Percentiles rank a stretch among this genome's conserved stretches.
Evolutionary conservation across 2,113 vertebrate genomes (phyloP).

Genomic region (Tychaedon coryphoeus): DNA sequence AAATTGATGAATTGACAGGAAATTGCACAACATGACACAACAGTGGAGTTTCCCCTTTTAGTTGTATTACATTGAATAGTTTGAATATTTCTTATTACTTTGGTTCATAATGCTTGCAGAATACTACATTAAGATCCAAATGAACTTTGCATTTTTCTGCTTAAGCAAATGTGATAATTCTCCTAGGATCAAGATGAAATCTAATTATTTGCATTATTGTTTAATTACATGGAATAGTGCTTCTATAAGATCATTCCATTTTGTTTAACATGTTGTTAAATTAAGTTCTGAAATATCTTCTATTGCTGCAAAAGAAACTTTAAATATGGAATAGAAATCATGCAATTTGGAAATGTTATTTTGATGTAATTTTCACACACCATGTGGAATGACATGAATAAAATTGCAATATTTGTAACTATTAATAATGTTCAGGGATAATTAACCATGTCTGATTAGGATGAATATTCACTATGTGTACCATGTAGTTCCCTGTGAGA

Average conservation of each 20-base stretch:
- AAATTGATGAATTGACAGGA: neutral
- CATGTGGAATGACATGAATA: neutral
- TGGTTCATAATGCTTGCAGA: neutral
- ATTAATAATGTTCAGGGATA: neutral
- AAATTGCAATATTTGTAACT: neutral
- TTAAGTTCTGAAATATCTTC: neutral
- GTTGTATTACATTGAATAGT: neutral
- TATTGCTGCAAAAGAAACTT: neutral
- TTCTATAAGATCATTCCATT: neutral
- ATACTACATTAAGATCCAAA: neutral
- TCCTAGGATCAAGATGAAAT: neutral
- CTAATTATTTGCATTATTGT: neutral
- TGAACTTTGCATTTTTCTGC: neutral
- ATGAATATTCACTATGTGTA: neutral
- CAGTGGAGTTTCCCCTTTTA: neutral
- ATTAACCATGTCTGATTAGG: neutral
- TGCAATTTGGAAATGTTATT: neutral
- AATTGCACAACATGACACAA: neutral
- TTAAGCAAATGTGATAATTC: neutral
- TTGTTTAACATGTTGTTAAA: neutral
- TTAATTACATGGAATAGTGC: neutral
- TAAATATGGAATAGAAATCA: neutral
- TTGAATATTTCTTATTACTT: neutral
- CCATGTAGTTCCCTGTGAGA: neutral
- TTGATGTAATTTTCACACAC: neutral